Percentiles rank a stretch among this genome's conserved stretches.
These are phyloP conservation scores for Mesochorus sp. DNA, from an alignment of 2,888 invertebrate genomes.

Conservation along the genomic window DNA sequence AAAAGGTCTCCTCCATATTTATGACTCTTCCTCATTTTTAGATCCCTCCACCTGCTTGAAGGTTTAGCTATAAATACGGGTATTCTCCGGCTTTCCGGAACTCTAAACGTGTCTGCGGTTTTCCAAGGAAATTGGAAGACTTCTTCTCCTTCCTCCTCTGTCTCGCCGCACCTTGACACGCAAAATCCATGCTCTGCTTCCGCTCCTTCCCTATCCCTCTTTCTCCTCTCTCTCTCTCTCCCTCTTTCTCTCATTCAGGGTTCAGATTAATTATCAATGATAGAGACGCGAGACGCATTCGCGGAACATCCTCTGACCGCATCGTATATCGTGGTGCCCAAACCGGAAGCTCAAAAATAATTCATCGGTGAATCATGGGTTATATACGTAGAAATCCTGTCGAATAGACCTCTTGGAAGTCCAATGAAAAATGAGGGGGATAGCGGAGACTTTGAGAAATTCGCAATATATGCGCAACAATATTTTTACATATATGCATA, in stretches of 20 bases:
- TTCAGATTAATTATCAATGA: conserved; percentile 58
- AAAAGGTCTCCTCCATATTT: too few relatives aligned
- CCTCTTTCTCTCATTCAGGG: neutral
- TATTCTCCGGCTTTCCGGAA: conserved; percentile 31
- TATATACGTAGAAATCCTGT: conserved; percentile 7
- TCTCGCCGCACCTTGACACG: neutral
- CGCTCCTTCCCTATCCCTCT: neutral
- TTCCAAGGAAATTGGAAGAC: conserved; percentile 65
- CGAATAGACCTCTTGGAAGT: conserved; percentile 26
- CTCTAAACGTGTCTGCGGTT: conserved; percentile 52
- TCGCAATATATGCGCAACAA: neutral
- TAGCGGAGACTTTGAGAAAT: conserved; percentile 34
- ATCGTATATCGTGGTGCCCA: conserved; percentile 35
- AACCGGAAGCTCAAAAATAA: conserved; percentile 57
- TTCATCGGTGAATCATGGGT: conserved; percentile 53
- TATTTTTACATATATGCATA: neutral
- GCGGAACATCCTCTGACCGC: conserved; percentile 42
- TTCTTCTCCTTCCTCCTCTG: conserved; percentile 16
- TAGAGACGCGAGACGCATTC: conserved; percentile 48
- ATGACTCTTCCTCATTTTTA: conserved; percentile 8
- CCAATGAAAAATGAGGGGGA: conserved; percentile 44
- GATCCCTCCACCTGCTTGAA: neutral
- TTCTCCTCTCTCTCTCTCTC: neutral
- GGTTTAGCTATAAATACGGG: conserved; percentile 13
- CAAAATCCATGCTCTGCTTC: too few relatives aligned